phyloP scores from a whole-genome alignment of 2,113 vertebrate species.

The Chascanopsetta lugubris region DNA sequence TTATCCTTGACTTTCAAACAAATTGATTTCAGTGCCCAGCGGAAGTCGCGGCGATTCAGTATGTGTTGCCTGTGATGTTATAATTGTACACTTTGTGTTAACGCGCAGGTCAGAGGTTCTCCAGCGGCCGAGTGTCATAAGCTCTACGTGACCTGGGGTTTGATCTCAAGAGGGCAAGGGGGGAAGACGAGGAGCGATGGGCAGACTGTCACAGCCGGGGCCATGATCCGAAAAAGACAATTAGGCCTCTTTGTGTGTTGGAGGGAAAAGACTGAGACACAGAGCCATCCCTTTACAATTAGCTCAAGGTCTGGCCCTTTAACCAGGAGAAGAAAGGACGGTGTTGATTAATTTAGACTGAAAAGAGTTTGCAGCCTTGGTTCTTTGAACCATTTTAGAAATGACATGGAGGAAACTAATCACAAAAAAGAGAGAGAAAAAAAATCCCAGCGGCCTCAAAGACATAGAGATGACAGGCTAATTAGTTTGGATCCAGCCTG shows the following conservation, averaged over 20 bases:
- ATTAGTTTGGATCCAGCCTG: constrained; percentile 67
- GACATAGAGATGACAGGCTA: constrained; percentile 65
- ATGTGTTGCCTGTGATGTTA: constrained; percentile 24
- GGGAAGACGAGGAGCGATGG: neutral
- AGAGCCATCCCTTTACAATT: constrained; percentile 55
- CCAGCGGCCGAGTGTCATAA: constrained; percentile 7
- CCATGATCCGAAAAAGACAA: constrained; percentile 16
- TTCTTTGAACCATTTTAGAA: constrained; percentile 62
- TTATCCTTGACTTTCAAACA: constrained; percentile 70
- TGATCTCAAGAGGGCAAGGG: constrained; percentile 10
- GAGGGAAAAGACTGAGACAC: constrained; percentile 27
- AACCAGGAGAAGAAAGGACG: constrained; percentile 36
- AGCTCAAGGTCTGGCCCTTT: constrained; percentile 50
- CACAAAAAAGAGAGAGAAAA: constrained; percentile 29
- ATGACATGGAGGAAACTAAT: constrained; percentile 64
- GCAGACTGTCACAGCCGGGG: constrained; percentile 11
- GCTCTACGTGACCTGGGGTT: constrained; percentile 23
- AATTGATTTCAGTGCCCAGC: constrained; percentile 60
- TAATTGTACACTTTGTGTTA: constrained; percentile 39
- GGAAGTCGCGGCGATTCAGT: constrained; percentile 38
- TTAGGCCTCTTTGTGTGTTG: constrained; percentile 18
- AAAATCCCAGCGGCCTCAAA: constrained; percentile 61
- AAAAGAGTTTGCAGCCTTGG: constrained; percentile 61
- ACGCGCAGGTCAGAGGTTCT: constrained; percentile 49
- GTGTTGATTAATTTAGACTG: constrained; percentile 68